These are phyloP conservation scores for Epinotia demarniana DNA, from an alignment of 2,888 invertebrate genomes.

Conservation along the genomic window DNA sequence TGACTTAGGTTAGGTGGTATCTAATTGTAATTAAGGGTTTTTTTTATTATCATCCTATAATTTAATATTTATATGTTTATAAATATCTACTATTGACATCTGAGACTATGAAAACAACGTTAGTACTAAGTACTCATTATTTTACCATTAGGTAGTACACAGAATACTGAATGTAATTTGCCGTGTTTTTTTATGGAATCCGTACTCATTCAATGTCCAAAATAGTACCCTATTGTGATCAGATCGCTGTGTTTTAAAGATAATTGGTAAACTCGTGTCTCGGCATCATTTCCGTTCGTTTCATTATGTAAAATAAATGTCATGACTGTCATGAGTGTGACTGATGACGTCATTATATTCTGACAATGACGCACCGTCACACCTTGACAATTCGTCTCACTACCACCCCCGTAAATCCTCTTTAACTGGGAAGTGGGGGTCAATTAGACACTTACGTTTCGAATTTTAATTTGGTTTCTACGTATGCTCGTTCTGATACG, in stretches of 20 bases:
- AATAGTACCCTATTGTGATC: not conserved
- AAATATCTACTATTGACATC: too few relatives aligned
- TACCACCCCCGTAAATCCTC: slow-evolving; percentile 34
- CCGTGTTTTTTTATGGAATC: not conserved
- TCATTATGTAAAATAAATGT: not conserved
- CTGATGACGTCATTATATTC: slow-evolving; percentile 14
- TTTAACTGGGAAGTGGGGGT: not conserved
- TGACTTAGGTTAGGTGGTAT: too few relatives aligned
- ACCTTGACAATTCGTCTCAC: slow-evolving; percentile 5
- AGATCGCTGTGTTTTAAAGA: slow-evolving; percentile 8
- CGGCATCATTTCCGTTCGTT: slow-evolving; percentile 14
- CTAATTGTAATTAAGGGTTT: too few relatives aligned
- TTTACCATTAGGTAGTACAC: too few relatives aligned
- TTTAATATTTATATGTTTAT: too few relatives aligned
- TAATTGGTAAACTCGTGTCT: slow-evolving; percentile 4
- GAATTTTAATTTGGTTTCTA: not conserved
- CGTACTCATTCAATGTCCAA: not conserved
- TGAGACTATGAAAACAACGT: too few relatives aligned
- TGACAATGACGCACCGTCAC: slow-evolving; percentile 20
- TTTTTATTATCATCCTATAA: too few relatives aligned
- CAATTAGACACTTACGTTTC: not conserved
- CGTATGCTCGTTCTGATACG: too few relatives aligned
- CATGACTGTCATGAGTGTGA: not conserved
- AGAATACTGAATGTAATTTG: not conserved
- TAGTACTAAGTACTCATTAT: too few relatives aligned